Base-by-base conservation (phyloP, 2,888 invertebrate species). In the Trissolcus japonicus region DNA sequence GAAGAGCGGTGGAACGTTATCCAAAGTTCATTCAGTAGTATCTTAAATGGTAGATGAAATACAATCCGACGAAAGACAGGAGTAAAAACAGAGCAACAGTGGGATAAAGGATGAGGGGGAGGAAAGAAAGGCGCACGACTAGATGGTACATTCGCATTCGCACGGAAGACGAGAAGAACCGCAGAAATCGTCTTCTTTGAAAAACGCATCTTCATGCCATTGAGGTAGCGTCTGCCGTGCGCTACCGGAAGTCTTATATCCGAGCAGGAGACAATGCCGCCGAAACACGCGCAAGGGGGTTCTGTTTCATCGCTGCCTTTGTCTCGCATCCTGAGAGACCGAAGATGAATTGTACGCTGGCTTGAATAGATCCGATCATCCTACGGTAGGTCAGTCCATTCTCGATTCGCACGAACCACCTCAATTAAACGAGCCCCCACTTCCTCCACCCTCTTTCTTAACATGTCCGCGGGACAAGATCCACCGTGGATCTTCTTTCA, bases 341-440 rank as follows among this genome's bases (percentile, higher is more conserved):
- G 82, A 76, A 80, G 84, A 83, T 87, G 85, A 87, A 87, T 35
- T 85, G 80, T 81, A 83, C 84, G 81, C 76, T 35, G 82, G 80
- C 68, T 77, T 80, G 83, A 89, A 89, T 88, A 88, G 89, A 89
- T 89, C 88, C 87, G 89, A 89, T 88, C 88, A 88, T 88, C 87
- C 88, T 85, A 83, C 84, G 88, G 85, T 87, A 88, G 87, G 87
- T 88, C 89, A 88, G 87, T 86, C 83, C 83, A 84, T 84, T 86
- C 82, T 81, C 65, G 72, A 77, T 74, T 82, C 79, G 84, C 67
- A 59, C 67, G 71, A 46, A n/a, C 61, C 59, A 60, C 68, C 57
- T 69, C 69, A 74, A 78, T 79, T 76, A 79, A 73, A 74, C 73
- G 66, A 69, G 74, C 76, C 69, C 57, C 71, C 68, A 51, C 74